Evolutionary conservation across 2,888 invertebrate genomes (phyloP).

Genomic region (Hesperia comma): DNA sequence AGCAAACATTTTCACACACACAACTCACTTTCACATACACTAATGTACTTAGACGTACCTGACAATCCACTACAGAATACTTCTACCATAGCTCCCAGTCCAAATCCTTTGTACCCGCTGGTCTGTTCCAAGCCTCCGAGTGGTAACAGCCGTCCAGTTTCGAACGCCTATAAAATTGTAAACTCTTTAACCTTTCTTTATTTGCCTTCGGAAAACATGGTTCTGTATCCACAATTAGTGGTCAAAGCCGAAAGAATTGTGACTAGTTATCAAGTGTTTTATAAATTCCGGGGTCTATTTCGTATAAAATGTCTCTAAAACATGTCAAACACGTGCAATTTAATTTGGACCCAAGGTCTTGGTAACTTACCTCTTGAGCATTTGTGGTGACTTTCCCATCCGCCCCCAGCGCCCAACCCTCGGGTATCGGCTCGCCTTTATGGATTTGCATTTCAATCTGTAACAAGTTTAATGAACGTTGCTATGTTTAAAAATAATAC

Average conservation of each 20-base stretch:
- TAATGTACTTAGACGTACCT: constrained; percentile 79
- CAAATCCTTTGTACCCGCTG: constrained; percentile 95
- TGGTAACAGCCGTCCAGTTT: constrained; percentile 85
- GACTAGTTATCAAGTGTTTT: too few relatives aligned
- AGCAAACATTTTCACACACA: too few relatives aligned
- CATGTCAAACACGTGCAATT: too few relatives aligned
- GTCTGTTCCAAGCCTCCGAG: constrained; percentile 89
- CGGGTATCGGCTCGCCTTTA: constrained; percentile 89
- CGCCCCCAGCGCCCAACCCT: constrained; percentile 92
- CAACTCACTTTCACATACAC: too few relatives aligned
- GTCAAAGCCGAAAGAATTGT: too few relatives aligned
- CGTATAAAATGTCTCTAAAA: too few relatives aligned
- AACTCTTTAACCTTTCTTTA: neutral
- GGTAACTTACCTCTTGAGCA: constrained; percentile 69
- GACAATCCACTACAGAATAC: constrained; percentile 92
- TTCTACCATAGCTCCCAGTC: constrained; percentile 93
- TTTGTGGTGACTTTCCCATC: constrained; percentile 87
- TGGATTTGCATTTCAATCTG: constrained; percentile 92
- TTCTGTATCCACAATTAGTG: too few relatives aligned
- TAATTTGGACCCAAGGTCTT: too few relatives aligned
- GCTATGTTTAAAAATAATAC: too few relatives aligned
- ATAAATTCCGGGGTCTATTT: too few relatives aligned
- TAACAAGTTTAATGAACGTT: constrained; percentile 40
- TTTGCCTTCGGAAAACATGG: neutral
- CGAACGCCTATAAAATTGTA: constrained; percentile 74